Evolutionary conservation across 2,888 invertebrate genomes (phyloP).

Genomic region (Laspeyria flexula): DNA sequence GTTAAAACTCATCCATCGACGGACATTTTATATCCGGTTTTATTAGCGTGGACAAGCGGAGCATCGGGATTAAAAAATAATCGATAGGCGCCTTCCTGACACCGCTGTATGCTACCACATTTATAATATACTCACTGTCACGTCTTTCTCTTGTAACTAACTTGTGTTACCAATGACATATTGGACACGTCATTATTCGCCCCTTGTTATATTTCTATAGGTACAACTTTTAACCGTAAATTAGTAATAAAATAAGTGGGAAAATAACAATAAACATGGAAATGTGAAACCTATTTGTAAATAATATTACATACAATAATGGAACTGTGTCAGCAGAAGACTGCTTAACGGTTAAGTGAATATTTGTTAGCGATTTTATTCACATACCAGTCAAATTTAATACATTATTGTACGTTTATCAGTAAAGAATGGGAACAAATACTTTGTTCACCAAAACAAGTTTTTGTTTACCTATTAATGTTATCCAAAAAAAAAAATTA

Average conservation of each 20-base stretch:
- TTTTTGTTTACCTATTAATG: too few species aligned
- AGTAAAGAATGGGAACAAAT: too few species aligned
- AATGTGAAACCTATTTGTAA: conserved; percentile 17
- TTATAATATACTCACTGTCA: conserved; percentile 26
- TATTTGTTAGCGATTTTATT: background rate
- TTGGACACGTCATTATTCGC: conserved; percentile 4
- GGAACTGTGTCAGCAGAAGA: conserved; percentile 10
- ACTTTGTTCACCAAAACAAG: too few species aligned
- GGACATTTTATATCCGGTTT: conserved; percentile 71
- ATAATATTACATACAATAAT: conserved; percentile 13
- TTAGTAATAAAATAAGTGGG: conserved; percentile 21
- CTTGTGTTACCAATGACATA: conserved; percentile 16
- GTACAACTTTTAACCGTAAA: conserved; percentile 19
- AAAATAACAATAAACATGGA: conserved; percentile 18
- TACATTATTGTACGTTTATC: too few species aligned
- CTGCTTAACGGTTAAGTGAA: background rate
- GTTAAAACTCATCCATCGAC: conserved; percentile 69
- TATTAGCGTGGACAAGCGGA: conserved; percentile 48
- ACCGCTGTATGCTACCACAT: conserved; percentile 37
- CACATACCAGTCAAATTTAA: too few species aligned
- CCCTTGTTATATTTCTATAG: conserved; percentile 19
- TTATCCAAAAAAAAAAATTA: too few species aligned
- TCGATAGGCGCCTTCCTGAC: conserved; percentile 49
- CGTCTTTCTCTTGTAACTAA: conserved; percentile 13
- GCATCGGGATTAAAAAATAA: conserved; percentile 51